Conservation (phyloP, 1,140 invertebrate species). For the Heliconius himera region DNA sequence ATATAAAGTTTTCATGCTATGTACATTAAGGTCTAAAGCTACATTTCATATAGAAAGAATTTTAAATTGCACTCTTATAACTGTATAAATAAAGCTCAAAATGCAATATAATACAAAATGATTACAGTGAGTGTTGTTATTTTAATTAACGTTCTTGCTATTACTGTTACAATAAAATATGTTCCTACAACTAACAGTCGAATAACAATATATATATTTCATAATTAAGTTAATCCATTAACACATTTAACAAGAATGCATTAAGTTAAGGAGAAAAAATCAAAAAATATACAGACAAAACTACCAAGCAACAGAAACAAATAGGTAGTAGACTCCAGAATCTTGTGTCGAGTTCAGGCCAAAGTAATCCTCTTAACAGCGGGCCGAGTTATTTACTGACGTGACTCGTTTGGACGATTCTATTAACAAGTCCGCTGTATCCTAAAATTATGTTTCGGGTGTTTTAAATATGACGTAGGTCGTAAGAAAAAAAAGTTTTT, state of each 20-base stretch:
- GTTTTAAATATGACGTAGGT: background rate
- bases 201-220: background rate
- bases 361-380: conserved; percentile 54
- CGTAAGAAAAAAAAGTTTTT: background rate
- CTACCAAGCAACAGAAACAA: conserved; percentile 49
- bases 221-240: conserved; percentile 12
- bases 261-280: background rate
- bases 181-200: background rate
- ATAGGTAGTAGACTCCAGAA: conserved; percentile 40
- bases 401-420: conserved; percentile 23
- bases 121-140: conserved; percentile 5
- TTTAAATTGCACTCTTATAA: background rate
- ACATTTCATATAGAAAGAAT: conserved; percentile 5
- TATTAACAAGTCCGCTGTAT: conserved; percentile 35
- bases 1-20: conserved; percentile 42
- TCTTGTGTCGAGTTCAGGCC: conserved; percentile 46
- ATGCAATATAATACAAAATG: background rate
- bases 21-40: conserved; percentile 30
- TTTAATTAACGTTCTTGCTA: conserved; percentile 7
- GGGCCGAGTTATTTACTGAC: conserved; percentile 49
- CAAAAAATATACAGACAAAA: conserved; percentile 26
- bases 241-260: background rate
- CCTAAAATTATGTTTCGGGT: background rate
- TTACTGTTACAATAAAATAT: background rate
- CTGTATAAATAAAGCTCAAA: background rate